These are phyloP conservation scores for Drymonia ruficornis DNA, from an alignment of 2,888 invertebrate genomes.

Conservation along the genomic window DNA sequence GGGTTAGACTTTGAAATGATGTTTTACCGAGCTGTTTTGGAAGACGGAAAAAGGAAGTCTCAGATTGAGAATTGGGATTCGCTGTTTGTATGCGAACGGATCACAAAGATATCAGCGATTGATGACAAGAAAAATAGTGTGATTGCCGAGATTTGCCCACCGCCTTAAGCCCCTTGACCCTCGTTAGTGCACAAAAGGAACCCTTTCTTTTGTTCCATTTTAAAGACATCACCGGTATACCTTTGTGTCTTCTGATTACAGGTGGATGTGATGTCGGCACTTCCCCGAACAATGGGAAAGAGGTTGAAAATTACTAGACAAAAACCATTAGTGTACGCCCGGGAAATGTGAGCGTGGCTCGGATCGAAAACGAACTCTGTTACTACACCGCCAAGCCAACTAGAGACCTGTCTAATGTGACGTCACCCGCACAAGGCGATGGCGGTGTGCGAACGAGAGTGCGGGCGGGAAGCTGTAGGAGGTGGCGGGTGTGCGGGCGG, in stretches of 20 bases:
- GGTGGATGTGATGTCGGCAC: constrained; percentile 5
- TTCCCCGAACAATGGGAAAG: constrained; percentile 2
- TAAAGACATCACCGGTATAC: constrained; percentile 2
- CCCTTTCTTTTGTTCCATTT: constrained; percentile 7
- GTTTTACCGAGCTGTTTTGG: too few relatives aligned
- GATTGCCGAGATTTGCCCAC: neutral
- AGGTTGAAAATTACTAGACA: constrained; percentile 4
- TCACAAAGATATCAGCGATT: neutral
- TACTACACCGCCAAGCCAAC: too few relatives aligned
- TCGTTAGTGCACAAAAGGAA: constrained; percentile 7
- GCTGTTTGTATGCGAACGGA: neutral
- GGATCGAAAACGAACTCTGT: neutral
- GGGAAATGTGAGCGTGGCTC: neutral
- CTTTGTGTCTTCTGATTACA: constrained; percentile 6
- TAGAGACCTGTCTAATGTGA: too few relatives aligned
- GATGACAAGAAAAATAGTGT: neutral
- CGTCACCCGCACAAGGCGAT: too few relatives aligned
- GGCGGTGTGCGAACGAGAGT: too few relatives aligned
- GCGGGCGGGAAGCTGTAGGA: too few relatives aligned
- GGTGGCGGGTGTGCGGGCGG: too few relatives aligned
- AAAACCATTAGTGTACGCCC: constrained; percentile 2
- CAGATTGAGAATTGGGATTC: too few relatives aligned
- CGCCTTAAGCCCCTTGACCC: neutral
- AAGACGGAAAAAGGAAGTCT: too few relatives aligned
- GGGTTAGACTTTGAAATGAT: too few relatives aligned